These are phyloP conservation scores for Actinia tenebrosa DNA, from an alignment of 64 coral and sea anemone genomes.

Conservation along the genomic window DNA sequence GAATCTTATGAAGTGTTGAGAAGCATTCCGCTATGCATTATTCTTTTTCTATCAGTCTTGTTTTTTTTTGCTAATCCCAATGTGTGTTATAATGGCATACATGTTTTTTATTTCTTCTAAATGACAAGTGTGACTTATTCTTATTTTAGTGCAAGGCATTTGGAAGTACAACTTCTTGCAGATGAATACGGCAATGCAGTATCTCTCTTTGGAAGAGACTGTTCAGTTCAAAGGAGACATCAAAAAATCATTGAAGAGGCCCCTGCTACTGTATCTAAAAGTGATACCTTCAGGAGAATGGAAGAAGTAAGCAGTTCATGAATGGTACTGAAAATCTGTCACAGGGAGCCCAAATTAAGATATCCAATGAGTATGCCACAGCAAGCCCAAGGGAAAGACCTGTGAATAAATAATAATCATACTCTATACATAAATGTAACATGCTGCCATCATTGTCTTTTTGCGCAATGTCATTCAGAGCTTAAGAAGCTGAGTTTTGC, in stretches of 20 bases:
- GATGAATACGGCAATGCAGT: conserved; percentile 31
- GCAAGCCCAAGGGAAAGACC: neutral
- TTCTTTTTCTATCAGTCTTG: no score
- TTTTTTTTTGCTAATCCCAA: no score
- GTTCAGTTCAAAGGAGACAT: conserved; percentile 91
- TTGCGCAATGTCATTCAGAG: no score
- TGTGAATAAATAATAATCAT: neutral
- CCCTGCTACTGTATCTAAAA: conserved; percentile 62
- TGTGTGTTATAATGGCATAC: neutral
- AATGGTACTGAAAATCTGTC: neutral
- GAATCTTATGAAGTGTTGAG: no score
- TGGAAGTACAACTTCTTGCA: conserved; percentile 22
- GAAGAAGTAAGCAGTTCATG: conserved; percentile 50
- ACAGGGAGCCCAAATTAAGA: neutral
- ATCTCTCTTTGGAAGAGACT: conserved; percentile 85
- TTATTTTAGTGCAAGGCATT: conserved; percentile 15
- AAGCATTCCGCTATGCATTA: no score
- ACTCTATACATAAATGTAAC: no score
- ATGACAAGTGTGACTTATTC: neutral
- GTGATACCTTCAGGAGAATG: conserved; percentile 81
- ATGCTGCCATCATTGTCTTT: no score
- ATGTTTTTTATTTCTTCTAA: no score
- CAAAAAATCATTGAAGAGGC: conserved; percentile 98
- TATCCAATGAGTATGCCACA: neutral
- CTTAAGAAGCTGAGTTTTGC: no score